Evolutionary conservation across 92 coral and sea anemone genomes (phyloP), one percentile per base, ranked within the genome.

Genomic region (Porites rus): DNA sequence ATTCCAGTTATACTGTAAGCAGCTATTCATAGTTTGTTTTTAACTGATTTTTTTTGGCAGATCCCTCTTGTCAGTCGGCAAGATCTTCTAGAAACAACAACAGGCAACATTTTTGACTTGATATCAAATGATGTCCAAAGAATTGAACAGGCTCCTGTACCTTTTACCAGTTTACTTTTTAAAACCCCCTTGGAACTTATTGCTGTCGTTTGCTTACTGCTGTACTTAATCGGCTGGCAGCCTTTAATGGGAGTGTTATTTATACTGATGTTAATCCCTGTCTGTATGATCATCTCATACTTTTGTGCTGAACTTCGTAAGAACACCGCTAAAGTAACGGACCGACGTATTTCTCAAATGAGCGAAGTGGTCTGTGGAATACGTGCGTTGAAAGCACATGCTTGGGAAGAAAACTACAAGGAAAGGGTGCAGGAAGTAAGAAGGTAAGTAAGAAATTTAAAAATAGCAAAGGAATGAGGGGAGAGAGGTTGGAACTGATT

Each of bases 101-200:
- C 31, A 43, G 84, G 84, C 16, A 43, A 67, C 18, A 22, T 79
- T 4, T 65, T 66, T 46, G 13, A 46, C 51, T 38, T 79, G 51
- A 79, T 79, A 43, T 79, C 84, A 1, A 79, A 79, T 51, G 84
- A 79, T 28, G 62, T 66, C n/a, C 84, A 79, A 51, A 79, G 84
- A 43, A 22, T 79, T 1, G 84, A 79, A 10, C 64, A 25, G 14
- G 73, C 63, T 7, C 84, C 84, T n/a, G 10, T 25, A 7, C n/a
- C 62, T 61, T 18, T 65, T 10, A 65, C 50, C 13, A 19, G 38
- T 0, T 66, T 24, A 3, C 14, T 79, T 10, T 28, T 22, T 24
- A 24, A 24, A 21, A 7, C 74, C 1, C n/a, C 51, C 1, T n/a
- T 79, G 18, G 84, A 79, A 8, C 59, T 79, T 10, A 18, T 50